Conservation (phyloP, 2,888 invertebrate genomes). For the Nomada ruficornis region DNA sequence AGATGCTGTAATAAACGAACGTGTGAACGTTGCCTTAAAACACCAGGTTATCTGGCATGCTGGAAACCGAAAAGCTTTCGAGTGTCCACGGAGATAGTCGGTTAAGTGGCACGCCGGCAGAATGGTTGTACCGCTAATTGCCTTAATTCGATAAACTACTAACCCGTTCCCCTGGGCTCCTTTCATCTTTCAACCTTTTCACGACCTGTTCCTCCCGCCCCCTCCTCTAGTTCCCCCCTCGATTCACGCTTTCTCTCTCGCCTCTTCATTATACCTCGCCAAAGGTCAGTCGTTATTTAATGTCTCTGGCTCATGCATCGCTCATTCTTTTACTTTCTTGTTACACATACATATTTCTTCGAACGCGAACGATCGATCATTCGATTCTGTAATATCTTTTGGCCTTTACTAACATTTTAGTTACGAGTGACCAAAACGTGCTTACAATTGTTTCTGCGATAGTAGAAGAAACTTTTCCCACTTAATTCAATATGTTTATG, state of each 20-base stretch:
- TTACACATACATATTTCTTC: slow-evolving; percentile 7
- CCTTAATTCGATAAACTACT: slow-evolving; percentile 81
- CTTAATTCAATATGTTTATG: too few relatives aligned
- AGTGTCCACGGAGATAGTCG: slow-evolving; percentile 77
- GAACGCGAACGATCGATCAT: slow-evolving; percentile 24
- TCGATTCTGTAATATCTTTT: not conserved
- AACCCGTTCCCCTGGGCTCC: slow-evolving; percentile 66
- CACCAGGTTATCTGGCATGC: slow-evolving; percentile 71
- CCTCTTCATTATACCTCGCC: slow-evolving; percentile 42
- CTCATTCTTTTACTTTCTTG: slow-evolving; percentile 22
- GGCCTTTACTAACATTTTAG: not conserved
- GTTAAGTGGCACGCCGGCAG: slow-evolving; percentile 74
- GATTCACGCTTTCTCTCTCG: slow-evolving; percentile 34
- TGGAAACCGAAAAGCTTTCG: slow-evolving; percentile 79
- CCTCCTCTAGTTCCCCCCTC: not conserved
- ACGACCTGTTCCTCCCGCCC: slow-evolving; percentile 48
- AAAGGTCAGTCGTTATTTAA: slow-evolving; percentile 51
- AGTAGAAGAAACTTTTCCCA: too few relatives aligned
- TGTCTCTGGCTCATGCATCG: slow-evolving; percentile 16
- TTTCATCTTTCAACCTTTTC: slow-evolving; percentile 55
- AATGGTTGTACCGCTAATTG: slow-evolving; percentile 81
- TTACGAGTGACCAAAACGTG: too few relatives aligned
- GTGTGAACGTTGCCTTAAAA: slow-evolving; percentile 63
- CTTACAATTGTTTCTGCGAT: too few relatives aligned
- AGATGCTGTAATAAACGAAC: slow-evolving; percentile 54